Conservation (phyloP, 2,888 invertebrate species). For the Nymphalis polychloros region DNA sequence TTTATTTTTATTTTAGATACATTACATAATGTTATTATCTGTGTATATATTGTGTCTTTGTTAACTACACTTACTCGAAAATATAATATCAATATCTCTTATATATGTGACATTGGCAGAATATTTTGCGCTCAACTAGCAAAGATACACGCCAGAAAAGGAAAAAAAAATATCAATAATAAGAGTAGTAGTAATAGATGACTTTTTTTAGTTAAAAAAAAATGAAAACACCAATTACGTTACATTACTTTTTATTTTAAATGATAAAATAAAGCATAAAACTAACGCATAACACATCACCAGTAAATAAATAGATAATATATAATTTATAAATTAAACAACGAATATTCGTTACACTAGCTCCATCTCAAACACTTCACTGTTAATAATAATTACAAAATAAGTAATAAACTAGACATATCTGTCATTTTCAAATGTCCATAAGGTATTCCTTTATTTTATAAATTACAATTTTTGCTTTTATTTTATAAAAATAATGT, state of each 20-base stretch:
- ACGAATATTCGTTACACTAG: slow-evolving; percentile 4
- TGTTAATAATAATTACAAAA: not conserved
- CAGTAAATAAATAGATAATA: slow-evolving; percentile 1
- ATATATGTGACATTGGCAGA: too few species aligned
- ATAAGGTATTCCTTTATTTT: not conserved
- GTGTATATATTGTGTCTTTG: too few species aligned
- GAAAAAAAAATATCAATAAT: too few species aligned
- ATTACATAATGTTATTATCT: too few species aligned
- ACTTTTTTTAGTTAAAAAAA: not conserved
- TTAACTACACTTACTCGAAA: too few species aligned
- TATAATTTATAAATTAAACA: slow-evolving; percentile 11
- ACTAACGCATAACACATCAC: slow-evolving; percentile 20
- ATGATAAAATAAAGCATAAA: slow-evolving; percentile 30
- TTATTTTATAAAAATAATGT: slow-evolving; percentile 1
- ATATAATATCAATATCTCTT: too few species aligned
- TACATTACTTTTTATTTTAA: slow-evolving; percentile 34
- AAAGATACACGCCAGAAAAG: too few species aligned
- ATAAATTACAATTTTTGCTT: not conserved
- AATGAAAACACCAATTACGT: slow-evolving; percentile 22
- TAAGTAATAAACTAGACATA: not conserved
- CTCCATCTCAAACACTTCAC: slow-evolving; percentile 23
- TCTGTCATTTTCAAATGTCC: not conserved
- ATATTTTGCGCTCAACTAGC: too few species aligned
- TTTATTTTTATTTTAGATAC: too few species aligned
- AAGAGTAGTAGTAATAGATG: too few species aligned